Evolutionary conservation across 2,888 invertebrate species (phyloP), one percentile per base, ranked within the genome.

Genomic region (Cheilosia vulpina): DNA sequence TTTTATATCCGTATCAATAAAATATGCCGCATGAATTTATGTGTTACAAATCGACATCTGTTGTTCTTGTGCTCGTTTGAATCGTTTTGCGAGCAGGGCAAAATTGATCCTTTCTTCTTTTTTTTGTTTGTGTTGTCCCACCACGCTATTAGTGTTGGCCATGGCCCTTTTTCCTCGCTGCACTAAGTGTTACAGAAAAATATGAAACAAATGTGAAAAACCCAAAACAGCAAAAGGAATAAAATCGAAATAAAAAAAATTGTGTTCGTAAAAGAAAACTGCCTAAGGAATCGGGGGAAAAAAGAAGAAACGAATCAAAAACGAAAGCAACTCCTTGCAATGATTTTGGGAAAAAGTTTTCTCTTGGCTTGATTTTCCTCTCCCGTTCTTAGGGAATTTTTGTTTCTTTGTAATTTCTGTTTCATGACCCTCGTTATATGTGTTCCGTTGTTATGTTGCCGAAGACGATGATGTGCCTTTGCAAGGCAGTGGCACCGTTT

Each of bases 1-100:
- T 85, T 85, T 85, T 81, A 85, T 81, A 71, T 85, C 72, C 71
- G 76, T 81, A 85, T 85, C 85, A 85, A 81, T 85, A 85, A 85
- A 85, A 85, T 85, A 60, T 85, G 85, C 85, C 81, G 81, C 85
- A 85, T 85, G 85, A 85, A 85, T 85, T 85, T 85, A 85, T 85
- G 85, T 72, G 85, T 76, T 85, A 85, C 85, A 80, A 85, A 81
- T 85, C 85, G 85, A 85, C 85, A 85, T 85, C 85, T 85, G 85
- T 77, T 85, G 65, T 79, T 63, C 79, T 27, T 15, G 27, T 19
- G 41, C 53, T 68, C 68, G 69, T 75, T 76, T 58, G 65, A 2
- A 21, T 15, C 45, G 58, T 79, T 80, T 76, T 55, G 78, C 58
- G 45, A 77, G 80, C 69, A 75, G 41, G 73, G 62, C 75, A 69